These are phyloP conservation scores for Stigmatopora nigra DNA, from an alignment of 2,113 vertebrate species.

Conservation along the genomic window DNA sequence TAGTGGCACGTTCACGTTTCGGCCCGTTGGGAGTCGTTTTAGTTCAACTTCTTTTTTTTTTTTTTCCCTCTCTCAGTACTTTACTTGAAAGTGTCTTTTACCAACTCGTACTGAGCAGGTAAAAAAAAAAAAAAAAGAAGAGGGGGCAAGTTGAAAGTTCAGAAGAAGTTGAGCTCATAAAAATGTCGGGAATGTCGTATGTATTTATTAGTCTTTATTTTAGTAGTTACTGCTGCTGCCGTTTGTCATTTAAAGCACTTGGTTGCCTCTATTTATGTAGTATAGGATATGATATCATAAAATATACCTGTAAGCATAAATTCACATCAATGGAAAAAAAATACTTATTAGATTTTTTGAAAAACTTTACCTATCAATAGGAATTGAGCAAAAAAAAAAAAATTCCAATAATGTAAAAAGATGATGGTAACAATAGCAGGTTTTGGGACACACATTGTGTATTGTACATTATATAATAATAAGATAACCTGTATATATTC, in stretches of 20 bases:
- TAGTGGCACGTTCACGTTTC: background rate
- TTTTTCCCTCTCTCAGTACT: background rate
- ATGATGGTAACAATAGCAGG: too few relatives aligned
- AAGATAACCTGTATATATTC: too few relatives aligned
- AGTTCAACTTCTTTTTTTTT: background rate
- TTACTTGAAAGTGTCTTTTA: constrained; percentile 8
- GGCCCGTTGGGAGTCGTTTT: background rate
- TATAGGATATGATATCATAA: background rate
- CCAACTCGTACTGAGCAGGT: background rate
- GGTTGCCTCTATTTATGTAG: background rate
- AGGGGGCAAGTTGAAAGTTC: background rate
- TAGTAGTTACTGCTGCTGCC: background rate
- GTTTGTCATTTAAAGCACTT: background rate
- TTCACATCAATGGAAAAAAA: background rate
- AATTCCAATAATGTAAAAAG: too few relatives aligned
- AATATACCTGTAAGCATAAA: background rate
- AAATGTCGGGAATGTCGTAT: constrained; percentile 16
- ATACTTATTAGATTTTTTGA: too few relatives aligned
- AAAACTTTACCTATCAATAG: too few relatives aligned
- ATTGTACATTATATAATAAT: too few relatives aligned
- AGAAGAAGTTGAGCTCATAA: background rate
- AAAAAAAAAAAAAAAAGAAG: background rate
- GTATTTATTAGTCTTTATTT: constrained; percentile 2
- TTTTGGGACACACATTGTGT: too few relatives aligned
- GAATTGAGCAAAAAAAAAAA: too few relatives aligned